Conservation (phyloP, 2,888 invertebrate species). For the Trichogramma dendrolimi region DNA sequence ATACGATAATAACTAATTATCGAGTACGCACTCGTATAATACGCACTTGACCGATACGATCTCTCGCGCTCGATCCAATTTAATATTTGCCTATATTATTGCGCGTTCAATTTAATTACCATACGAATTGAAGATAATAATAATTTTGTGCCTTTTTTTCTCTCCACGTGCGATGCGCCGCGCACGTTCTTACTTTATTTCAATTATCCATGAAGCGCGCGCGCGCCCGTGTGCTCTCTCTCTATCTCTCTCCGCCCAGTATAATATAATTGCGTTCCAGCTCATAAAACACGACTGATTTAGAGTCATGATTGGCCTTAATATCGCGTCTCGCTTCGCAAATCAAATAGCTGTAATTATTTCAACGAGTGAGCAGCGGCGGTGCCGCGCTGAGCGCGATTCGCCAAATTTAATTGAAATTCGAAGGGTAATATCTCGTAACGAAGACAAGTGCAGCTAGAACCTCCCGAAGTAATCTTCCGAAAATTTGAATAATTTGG, state of each 20-base stretch:
- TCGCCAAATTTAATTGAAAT: constrained; percentile 24
- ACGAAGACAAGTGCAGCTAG: too few relatives aligned
- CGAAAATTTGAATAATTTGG: too few relatives aligned
- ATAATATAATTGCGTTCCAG: constrained; percentile 40
- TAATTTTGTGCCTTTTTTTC: neutral
- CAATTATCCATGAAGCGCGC: constrained; percentile 39
- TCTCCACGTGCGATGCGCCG: constrained; percentile 21
- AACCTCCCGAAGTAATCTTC: too few relatives aligned
- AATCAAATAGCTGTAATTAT: constrained; percentile 23
- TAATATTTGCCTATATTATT: too few relatives aligned
- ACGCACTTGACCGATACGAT: too few relatives aligned
- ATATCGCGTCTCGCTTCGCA: constrained; percentile 29
- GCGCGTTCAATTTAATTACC: too few relatives aligned
- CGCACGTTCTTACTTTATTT: constrained; percentile 41
- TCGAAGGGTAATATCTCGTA: neutral
- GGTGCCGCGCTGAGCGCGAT: constrained; percentile 25
- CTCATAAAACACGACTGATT: constrained; percentile 41
- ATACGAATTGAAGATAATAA: neutral
- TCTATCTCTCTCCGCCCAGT: too few relatives aligned
- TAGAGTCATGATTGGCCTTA: constrained; percentile 29
- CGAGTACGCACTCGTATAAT: too few relatives aligned
- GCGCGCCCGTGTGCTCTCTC: too few relatives aligned
- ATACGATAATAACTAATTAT: too few relatives aligned
- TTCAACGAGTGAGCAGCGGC: neutral
- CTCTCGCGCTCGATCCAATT: too few relatives aligned